These are phyloP conservation scores for Atrichornis clamosus DNA, from an alignment of 2,113 vertebrate species.

Conservation along the genomic window DNA sequence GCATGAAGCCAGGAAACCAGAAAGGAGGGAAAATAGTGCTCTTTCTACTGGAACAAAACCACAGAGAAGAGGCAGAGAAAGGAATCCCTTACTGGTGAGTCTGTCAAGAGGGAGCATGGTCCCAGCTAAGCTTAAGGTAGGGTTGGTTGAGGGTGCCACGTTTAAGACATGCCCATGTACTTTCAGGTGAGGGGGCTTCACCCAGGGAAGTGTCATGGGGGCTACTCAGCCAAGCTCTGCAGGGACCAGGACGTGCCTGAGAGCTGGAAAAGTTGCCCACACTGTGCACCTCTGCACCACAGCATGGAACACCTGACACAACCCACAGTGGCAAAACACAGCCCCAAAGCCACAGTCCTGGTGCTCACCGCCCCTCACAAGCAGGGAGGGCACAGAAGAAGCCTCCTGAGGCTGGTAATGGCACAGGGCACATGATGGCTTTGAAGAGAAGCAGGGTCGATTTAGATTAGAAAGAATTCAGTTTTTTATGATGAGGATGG, in stretches of 20 bases:
- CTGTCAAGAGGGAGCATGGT: not conserved
- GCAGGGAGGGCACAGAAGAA: not conserved
- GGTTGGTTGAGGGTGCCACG: not conserved
- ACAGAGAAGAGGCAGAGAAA: not conserved
- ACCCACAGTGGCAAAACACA: rapidly evolving
- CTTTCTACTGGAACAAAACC: not conserved
- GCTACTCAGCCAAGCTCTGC: not conserved
- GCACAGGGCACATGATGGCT: not conserved
- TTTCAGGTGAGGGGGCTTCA: not conserved
- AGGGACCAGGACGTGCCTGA: not conserved
- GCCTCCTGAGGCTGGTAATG: not conserved
- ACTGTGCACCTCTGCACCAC: not conserved
- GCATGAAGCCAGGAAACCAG: not conserved
- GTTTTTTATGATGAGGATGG: not conserved
- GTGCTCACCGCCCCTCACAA: not conserved
- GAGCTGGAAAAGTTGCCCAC: not conserved
- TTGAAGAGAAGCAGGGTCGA: not conserved
- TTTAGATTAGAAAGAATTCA: not conserved
- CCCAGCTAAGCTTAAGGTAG: not conserved
- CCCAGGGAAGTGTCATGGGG: not conserved
- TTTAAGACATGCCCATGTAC: not conserved
- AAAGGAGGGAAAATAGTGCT: not conserved
- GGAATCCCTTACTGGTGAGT: not conserved
- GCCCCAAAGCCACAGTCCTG: not conserved
- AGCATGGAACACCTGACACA: not conserved